Evolutionary conservation across 37 sponge, comb jelly and placozoan genomes (phyloP).

Genomic region (Ianthella basta): DNA sequence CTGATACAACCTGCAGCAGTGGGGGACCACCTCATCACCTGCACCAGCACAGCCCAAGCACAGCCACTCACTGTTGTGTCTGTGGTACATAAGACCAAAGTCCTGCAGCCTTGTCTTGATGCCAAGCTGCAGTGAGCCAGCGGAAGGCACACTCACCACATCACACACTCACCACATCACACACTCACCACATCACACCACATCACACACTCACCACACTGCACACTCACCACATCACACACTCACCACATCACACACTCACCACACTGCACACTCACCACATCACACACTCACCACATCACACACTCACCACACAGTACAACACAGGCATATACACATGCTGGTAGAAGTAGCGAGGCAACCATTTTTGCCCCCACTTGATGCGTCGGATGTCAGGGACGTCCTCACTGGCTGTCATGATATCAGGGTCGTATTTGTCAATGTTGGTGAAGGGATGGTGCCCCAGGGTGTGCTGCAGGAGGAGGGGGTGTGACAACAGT

Average conservation of each 20-base stretch:
- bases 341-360: constrained; percentile 91
- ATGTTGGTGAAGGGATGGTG: constrained; percentile 96
- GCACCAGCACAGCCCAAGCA: too few species aligned
- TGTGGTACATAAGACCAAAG: constrained; percentile 59
- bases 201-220: background rate
- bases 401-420: constrained; percentile 70
- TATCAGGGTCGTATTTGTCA: constrained; percentile 93
- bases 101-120: constrained; percentile 93
- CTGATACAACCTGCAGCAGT: constrained; percentile 67
- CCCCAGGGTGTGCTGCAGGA: constrained; percentile 77
- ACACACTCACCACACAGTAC: constrained; percentile 82
- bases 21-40: background rate
- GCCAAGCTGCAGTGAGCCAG: constrained; percentile 56
- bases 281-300: too few species aligned
- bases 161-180: background rate
- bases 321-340: constrained; percentile 90
- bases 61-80: constrained; percentile 64
- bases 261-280: too few species aligned
- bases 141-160: background rate
- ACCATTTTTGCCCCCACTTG: constrained; percentile 85
- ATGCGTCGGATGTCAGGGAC: constrained; percentile 90
- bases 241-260: too few species aligned
- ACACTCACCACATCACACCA: background rate
- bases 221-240: background rate
- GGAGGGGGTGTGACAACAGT: background rate